Base-by-base conservation (phyloP, 2,888 invertebrate genomes). In the Nematopogon swammerdamellus region DNA sequence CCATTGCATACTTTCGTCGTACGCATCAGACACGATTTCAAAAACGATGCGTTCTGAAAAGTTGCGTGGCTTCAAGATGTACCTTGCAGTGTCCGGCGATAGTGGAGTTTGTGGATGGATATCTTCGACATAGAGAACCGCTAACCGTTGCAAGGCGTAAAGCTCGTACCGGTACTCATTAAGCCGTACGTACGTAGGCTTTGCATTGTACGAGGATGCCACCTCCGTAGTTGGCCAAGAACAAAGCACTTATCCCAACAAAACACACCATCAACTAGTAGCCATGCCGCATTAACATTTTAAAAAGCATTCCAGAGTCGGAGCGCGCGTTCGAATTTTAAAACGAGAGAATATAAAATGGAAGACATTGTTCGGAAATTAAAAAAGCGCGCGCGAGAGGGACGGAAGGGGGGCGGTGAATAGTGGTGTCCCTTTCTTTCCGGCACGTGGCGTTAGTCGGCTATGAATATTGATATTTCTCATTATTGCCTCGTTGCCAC, bases 401-500 rank as follows among this genome's bases (percentile, higher is more conserved):
- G 58, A 57, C 36, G 48, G 50, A n/a, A 11, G 51, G 19, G 14
- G 6, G 36, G 36, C 14, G 8, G 50, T 18, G 58, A 54, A 57
- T 57, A 53, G 50, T 49, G 36, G 50, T 45, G 50, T 56, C 60
- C 54, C 57, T 52, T 53, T 61, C 56, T 48, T 44, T 58, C 61
- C 60, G 63, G 59, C 65, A 67, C 67, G 68, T 65, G 68, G 55
- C 64, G 56, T 52, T 6, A 60, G 59, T 56, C 8, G 46, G 51
- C 57, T 59, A 66, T 68, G 65, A 68, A 68, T 69, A 68, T 68
- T 67, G 61, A 68, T 67, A 66, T 51, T 55, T 54, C 60, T 65
- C 62, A 62, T 67, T 63, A 63, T 43, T 20, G 19, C 48, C n/a
- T n/a, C n/a, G n/a, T n/a, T 36, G 44, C 14, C 16, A 49, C 46